phyloP scores from a whole-genome alignment of 2,113 vertebrate genomes.

The Macaca nemestrina region DNA sequence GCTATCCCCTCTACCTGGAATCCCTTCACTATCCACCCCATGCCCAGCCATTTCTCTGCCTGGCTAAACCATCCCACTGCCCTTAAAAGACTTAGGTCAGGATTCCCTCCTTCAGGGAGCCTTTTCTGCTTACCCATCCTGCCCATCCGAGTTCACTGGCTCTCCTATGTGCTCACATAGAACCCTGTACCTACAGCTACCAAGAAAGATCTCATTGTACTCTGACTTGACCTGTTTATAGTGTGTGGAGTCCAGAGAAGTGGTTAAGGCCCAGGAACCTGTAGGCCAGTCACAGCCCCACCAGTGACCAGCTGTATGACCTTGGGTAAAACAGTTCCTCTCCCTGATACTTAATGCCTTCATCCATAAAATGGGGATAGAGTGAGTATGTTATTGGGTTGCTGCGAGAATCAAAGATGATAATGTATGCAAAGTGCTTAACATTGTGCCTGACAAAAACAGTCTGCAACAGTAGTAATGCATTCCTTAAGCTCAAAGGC shows the following conservation, averaged over 20 bases:
- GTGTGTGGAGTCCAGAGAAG: neutral
- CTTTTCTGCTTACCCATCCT: neutral
- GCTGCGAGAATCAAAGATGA: neutral
- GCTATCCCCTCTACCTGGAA: neutral
- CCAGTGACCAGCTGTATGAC: neutral
- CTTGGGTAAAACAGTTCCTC: neutral
- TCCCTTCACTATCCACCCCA: neutral
- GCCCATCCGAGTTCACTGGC: neutral
- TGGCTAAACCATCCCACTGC: neutral
- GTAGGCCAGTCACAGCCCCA: neutral
- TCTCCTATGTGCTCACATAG: neutral
- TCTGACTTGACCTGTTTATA: no score
- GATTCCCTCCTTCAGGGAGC: neutral
- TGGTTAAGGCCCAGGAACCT: neutral
- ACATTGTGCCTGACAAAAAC: neutral
- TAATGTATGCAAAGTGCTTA: neutral
- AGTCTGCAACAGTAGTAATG: neutral
- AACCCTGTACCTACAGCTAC: neutral
- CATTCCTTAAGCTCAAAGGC: neutral
- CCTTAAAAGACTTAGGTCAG: neutral
- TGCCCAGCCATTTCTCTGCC: no score
- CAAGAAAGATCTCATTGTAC: neutral
- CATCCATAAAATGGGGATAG: neutral
- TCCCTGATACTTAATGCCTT: neutral
- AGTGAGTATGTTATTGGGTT: neutral